A percentile compares a stretch with the other conserved stretches of the same genome.
Evolutionary conservation across 2,797 vertebrate species (phyloP).

Genomic region (Rachycentron canadum): DNA sequence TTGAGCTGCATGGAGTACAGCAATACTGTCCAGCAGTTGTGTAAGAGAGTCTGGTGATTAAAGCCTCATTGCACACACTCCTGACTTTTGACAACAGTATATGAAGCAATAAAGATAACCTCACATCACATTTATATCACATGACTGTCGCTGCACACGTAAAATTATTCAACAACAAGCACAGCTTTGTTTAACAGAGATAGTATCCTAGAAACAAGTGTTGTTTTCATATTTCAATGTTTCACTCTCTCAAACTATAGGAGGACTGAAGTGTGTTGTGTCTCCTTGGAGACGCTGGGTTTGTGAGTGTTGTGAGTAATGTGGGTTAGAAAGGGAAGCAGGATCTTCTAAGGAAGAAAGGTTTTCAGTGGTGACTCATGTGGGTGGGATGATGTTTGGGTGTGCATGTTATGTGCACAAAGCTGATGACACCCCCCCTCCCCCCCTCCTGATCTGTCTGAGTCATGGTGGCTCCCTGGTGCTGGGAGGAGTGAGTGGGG

Average conservation of each 20-base stretch:
- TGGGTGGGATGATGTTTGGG: slow-evolving; percentile 40
- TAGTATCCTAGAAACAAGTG: slow-evolving; percentile 27
- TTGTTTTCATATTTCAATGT: slow-evolving; percentile 21
- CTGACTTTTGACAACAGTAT: neutral
- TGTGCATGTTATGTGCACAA: slow-evolving; percentile 13
- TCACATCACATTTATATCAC: neutral
- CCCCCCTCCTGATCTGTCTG: slow-evolving; percentile 31
- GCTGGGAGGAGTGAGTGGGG: slow-evolving; percentile 11
- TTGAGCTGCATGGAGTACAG: neutral
- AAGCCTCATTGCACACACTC: neutral
- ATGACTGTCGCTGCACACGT: neutral
- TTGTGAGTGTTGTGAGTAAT: slow-evolving; percentile 56
- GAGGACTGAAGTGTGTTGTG: slow-evolving; percentile 47
- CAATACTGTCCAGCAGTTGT: neutral
- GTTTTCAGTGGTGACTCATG: slow-evolving; percentile 70
- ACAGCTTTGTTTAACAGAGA: neutral
- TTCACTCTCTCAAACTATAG: neutral
- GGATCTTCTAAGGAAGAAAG: slow-evolving; percentile 22
- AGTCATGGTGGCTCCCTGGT: slow-evolving; percentile 52
- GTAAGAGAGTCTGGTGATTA: neutral
- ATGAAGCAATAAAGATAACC: neutral
- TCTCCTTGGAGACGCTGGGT: slow-evolving; percentile 59
- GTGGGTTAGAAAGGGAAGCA: neutral
- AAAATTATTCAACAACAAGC: neutral
- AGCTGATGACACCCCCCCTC: too few relatives aligned